A percentile compares a stretch with the other conserved stretches of the same genome.
phyloP scores from a whole-genome alignment of 2,888 invertebrate species.

The Eurois occulta region DNA sequence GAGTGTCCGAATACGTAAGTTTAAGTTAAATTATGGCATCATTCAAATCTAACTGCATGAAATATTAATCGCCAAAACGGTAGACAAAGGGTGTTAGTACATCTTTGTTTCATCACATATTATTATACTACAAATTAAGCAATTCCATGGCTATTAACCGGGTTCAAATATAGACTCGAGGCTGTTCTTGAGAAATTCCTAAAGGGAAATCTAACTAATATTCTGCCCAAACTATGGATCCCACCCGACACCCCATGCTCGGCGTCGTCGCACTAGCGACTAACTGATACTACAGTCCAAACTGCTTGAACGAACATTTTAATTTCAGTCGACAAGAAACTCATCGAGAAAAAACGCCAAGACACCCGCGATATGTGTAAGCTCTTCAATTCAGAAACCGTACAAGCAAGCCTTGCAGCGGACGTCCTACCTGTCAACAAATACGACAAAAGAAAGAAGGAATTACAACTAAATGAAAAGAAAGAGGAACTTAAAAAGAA shows the following conservation, averaged over 20 bases:
- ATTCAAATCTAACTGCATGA: not conserved
- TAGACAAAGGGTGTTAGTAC: not conserved
- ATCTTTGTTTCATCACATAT: not conserved
- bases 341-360: conserved; percentile 81
- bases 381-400: conserved; percentile 79
- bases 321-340: conserved; percentile 79
- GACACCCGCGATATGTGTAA: conserved; percentile 85
- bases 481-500: conserved; percentile 17
- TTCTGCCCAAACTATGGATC: no score
- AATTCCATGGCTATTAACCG: not conserved
- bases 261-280: not conserved
- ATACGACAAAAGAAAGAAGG: conserved; percentile 45
- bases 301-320: not conserved
- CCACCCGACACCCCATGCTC: not conserved
- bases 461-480: conserved; percentile 21
- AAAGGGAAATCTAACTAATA: not conserved
- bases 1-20: conserved; percentile 80
- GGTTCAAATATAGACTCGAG: not conserved
- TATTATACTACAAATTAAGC: not conserved
- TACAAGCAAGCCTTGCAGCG: conserved; percentile 48
- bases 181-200: not conserved
- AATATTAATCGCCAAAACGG: not conserved
- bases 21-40: not conserved
- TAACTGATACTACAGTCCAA: not conserved
- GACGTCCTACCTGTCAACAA: conserved; percentile 23